Base-by-base conservation (phyloP, 2,888 invertebrate genomes). In the Acleris laterana region DNA sequence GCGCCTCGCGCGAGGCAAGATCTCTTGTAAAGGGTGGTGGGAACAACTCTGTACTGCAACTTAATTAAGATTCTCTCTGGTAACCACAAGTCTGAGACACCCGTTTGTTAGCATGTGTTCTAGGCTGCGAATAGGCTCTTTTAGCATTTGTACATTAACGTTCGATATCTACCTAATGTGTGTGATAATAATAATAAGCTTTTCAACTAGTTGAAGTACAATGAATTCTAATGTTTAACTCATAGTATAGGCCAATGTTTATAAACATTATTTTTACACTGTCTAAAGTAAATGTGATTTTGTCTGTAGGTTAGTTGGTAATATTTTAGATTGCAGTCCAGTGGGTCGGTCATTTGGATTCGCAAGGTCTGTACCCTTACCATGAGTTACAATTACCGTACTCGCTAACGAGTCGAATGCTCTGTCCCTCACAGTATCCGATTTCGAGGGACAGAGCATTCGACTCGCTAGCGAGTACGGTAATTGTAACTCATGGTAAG, bases 171-270 rank as follows among this genome's bases (percentile, higher is more conserved):
- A 90, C 86, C 79, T 85, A 84, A 80, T 88, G 88, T 86, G 93
- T 93, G 93, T 93, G 93, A 93, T 93, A 93, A 91, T 92, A 92
- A 87, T 76, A 78, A 81, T 92, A 93, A 92, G 92, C 93, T 93
- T 90, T 88, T 87, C 87, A 88, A 87, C 83, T 91, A 91, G 89
- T 83, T 85, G 80, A 83, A 89, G 87, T 90, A 92, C 93, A 90
- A 90, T 90, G 89, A 90, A 88, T 85, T 83, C 78, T 81, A 85
- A 88, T 83, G 77, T 80, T 77, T 84, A 81, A 88, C 84, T 84
- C 75, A 85, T 92, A 90, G 89, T 75, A 85, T 92, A 90, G 89
- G 90, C 85, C 90, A 91, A 90, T 87, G 85, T 91, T 90, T 89
- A 87, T 87, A 87, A 88, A 88, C 85, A 88, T 91, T 92, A 93